These are phyloP conservation scores for Lepidochitona cinerea DNA, from an alignment of 2,888 invertebrate species.

Conservation along the genomic window DNA sequence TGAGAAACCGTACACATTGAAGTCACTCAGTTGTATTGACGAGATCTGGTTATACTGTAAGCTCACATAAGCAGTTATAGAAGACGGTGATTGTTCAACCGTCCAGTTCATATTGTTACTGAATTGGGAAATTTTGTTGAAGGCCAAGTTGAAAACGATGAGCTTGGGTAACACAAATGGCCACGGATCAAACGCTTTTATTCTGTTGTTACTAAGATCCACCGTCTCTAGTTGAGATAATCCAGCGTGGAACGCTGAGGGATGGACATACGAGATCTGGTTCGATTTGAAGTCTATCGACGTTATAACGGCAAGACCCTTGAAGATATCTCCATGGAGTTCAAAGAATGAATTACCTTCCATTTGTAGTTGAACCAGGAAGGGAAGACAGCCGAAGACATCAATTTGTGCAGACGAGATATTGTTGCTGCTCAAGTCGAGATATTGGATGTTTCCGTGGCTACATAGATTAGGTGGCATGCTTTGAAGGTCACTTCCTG, in stretches of 20 bases:
- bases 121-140: neutral
- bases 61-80: neutral
- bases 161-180: neutral
- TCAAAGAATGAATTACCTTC: neutral
- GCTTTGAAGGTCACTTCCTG: neutral
- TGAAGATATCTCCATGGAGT: neutral
- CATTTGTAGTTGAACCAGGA: neutral
- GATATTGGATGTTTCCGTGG: neutral
- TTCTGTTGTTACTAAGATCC: neutral
- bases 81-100: neutral
- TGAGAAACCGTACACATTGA: neutral
- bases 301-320: neutral
- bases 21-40: neutral
- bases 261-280: neutral
- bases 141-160: neutral
- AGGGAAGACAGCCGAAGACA: neutral
- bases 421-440: conserved; percentile 3
- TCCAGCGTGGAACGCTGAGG: neutral
- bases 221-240: neutral
- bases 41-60: neutral
- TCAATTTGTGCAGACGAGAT: neutral
- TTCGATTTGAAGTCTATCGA: neutral
- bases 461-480: neutral
- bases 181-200: neutral
- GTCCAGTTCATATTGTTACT: conserved; percentile 4